Conservation (phyloP, 2,797 vertebrate genomes). For the Decapterus maruadsi region DNA sequence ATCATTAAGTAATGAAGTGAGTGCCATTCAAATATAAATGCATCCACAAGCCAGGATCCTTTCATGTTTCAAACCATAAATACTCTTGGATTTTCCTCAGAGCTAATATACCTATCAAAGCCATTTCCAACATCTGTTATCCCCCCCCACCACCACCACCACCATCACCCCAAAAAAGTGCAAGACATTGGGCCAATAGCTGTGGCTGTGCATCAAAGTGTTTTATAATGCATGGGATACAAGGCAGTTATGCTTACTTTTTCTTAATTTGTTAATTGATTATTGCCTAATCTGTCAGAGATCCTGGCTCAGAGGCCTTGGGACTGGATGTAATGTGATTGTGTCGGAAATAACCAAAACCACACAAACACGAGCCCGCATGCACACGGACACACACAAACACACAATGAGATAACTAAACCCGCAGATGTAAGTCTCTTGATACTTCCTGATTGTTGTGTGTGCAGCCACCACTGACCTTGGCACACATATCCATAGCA, state of each 20-base stretch:
- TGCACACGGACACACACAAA: conserved; percentile 28
- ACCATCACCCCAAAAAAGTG: conserved; percentile 50
- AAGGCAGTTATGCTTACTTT: conserved; percentile 57
- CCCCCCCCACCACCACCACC: neutral
- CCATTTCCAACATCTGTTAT: conserved; percentile 80
- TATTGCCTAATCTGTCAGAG: conserved; percentile 64
- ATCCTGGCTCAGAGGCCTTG: conserved; percentile 50
- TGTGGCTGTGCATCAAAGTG: conserved; percentile 51
- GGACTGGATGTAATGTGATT: conserved; percentile 21
- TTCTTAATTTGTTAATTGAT: conserved; percentile 77
- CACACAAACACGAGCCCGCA: conserved; percentile 25
- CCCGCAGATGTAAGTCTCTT: conserved; percentile 60
- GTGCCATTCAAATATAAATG: conserved; percentile 85
- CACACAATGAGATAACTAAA: conserved; percentile 55
- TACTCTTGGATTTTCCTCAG: conserved; percentile 76
- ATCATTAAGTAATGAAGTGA: conserved; percentile 85
- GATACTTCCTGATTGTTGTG: conserved; percentile 69
- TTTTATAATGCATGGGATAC: conserved; percentile 54
- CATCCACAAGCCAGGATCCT: conserved; percentile 77
- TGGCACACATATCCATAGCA: conserved; percentile 65
- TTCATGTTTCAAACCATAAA: conserved; percentile 81
- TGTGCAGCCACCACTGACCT: conserved; percentile 74
- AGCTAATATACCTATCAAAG: conserved; percentile 80
- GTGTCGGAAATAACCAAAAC: conserved; percentile 24
- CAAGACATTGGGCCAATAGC: conserved; percentile 51